Percentiles rank a stretch among this genome's conserved stretches.
These are phyloP conservation scores for Astropecten irregularis DNA, from an alignment of 53 echinoderm and acorn worm species.

Conservation along the genomic window DNA sequence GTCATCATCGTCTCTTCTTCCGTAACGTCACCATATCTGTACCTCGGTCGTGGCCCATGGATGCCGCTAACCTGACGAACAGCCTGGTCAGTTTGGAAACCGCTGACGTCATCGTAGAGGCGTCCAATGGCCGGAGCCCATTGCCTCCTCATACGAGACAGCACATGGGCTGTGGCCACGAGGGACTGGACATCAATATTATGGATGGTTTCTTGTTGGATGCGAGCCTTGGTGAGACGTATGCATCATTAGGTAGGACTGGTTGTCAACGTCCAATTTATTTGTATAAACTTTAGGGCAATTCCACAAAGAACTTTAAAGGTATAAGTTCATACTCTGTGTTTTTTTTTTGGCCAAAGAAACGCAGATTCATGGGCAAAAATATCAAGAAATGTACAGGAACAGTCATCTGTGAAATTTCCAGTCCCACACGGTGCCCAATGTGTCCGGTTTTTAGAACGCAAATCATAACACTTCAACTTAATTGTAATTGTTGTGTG, in stretches of 20 bases:
- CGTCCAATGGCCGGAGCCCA: constrained; percentile 44
- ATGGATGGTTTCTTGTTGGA: constrained; percentile 56
- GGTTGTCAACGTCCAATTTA: too few species aligned
- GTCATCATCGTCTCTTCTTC: constrained; percentile 61
- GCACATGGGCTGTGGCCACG: constrained; percentile 63
- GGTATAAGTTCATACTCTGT: too few species aligned
- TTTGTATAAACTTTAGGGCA: too few species aligned
- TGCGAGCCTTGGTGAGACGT: constrained; percentile 38
- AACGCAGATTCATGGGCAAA: too few species aligned
- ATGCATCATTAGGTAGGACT: constrained; percentile 79
- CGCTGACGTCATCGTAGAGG: constrained; percentile 69
- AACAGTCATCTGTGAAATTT: too few species aligned
- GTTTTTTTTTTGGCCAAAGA: too few species aligned
- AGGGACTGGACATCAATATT: constrained; percentile 64
- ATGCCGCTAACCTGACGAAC: constrained; percentile 53
- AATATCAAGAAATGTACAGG: too few species aligned
- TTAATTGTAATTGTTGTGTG: too few species aligned
- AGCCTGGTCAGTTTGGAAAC: constrained; percentile 46
- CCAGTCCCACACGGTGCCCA: too few species aligned
- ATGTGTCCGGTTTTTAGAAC: too few species aligned
- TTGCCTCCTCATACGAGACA: constrained; percentile 70
- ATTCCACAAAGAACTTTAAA: too few species aligned
- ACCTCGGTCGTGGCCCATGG: constrained; percentile 65
- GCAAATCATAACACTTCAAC: too few species aligned
- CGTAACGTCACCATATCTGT: constrained; percentile 73